Evolutionary conservation across 2,113 vertebrate species (phyloP).

Genomic region (Pogona vitticeps): DNA sequence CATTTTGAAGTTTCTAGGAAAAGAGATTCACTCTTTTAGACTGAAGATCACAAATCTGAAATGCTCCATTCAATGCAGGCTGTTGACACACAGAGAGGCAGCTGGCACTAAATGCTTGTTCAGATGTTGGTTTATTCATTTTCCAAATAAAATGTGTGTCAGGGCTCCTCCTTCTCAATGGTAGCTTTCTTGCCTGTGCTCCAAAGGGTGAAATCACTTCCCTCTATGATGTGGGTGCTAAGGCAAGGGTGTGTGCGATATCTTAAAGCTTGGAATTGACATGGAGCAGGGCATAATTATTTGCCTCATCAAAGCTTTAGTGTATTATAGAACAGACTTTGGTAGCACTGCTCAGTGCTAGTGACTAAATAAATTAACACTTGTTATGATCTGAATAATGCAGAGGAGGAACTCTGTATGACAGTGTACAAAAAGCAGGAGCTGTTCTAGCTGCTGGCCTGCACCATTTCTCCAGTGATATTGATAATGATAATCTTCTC

Average conservation of each 20-base stretch:
- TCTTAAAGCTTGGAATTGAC: background rate
- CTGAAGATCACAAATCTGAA: background rate
- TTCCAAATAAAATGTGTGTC: background rate
- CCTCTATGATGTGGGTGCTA: background rate
- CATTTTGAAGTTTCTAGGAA: background rate
- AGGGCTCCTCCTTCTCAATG: background rate
- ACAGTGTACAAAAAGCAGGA: constrained; percentile 2
- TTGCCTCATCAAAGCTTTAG: background rate
- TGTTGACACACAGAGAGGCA: background rate
- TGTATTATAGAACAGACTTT: background rate
- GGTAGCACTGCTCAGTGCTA: background rate
- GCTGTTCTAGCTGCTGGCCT: background rate
- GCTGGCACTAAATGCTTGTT: background rate
- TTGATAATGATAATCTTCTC: constrained; percentile 12
- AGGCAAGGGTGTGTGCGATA: background rate
- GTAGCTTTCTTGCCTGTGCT: constrained; percentile 7
- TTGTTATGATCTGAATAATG: constrained; percentile 55
- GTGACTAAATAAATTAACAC: constrained; percentile 69
- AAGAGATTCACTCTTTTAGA: background rate
- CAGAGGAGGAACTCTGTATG: constrained; percentile 52
- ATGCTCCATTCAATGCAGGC: background rate
- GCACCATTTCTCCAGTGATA: constrained; percentile 5
- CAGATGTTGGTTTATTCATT: background rate
- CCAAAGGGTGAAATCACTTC: background rate
- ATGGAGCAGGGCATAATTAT: background rate